Conservation (phyloP, 2,888 invertebrate species). For the Periphyllus acericola region DNA sequence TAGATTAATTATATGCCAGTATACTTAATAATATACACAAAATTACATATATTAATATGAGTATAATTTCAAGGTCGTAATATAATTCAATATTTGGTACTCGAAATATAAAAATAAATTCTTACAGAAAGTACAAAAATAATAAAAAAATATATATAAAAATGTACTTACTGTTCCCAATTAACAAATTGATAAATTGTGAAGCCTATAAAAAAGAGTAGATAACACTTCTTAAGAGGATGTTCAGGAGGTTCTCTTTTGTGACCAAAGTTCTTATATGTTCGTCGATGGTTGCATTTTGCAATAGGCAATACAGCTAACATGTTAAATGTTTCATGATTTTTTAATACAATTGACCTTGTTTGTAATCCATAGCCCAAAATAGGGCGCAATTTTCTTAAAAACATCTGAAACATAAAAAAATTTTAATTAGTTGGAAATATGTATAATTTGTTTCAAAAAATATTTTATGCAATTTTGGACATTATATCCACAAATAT, state of each 20-base stretch:
- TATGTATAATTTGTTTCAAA: too few species aligned
- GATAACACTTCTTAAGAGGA: constrained; percentile 24
- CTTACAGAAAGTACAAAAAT: too few species aligned
- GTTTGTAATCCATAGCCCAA: constrained; percentile 20
- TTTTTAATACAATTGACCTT: constrained; percentile 29
- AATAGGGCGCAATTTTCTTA: constrained; percentile 35
- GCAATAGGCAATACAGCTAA: background rate
- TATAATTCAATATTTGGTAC: too few species aligned
- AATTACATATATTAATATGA: too few species aligned
- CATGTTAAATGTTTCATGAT: background rate
- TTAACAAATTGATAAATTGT: constrained; percentile 3
- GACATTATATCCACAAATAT: too few species aligned
- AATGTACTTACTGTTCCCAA: constrained; percentile 41
- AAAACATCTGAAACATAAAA: constrained; percentile 34
- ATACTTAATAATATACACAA: too few species aligned
- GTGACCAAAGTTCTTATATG: constrained; percentile 56
- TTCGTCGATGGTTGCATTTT: constrained; percentile 9
- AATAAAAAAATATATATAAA: background rate
- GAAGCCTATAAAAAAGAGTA: background rate
- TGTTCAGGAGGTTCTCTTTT: constrained; percentile 43
- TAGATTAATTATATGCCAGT: too few species aligned
- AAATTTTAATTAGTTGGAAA: background rate
- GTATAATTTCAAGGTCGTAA: too few species aligned
- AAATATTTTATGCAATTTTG: too few species aligned
- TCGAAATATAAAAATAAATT: too few species aligned